These are phyloP conservation scores for Eurytoma californica DNA, from an alignment of 2,888 invertebrate species.

Conservation along the genomic window DNA sequence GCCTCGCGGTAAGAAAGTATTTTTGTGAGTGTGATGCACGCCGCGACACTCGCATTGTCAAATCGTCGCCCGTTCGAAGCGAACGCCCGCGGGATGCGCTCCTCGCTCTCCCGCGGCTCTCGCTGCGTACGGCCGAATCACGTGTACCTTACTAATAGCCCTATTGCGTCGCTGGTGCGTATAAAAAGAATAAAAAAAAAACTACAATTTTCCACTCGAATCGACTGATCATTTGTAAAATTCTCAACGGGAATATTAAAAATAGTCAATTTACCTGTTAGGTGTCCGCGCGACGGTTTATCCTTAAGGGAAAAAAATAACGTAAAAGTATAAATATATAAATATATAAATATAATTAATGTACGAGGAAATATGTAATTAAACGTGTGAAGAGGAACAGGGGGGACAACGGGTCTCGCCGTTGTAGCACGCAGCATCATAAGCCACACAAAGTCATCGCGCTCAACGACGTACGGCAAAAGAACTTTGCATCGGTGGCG, in stretches of 20 bases:
- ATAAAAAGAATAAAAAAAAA: slow-evolving; percentile 31
- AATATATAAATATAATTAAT: slow-evolving; percentile 61
- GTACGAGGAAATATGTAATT: slow-evolving; percentile 59
- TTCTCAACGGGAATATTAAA: slow-evolving; percentile 71
- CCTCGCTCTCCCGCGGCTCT: slow-evolving; percentile 18
- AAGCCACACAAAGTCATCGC: slow-evolving; percentile 30
- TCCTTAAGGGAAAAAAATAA: slow-evolving; percentile 61
- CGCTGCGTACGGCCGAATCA: slow-evolving; percentile 30
- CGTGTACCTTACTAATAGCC: slow-evolving; percentile 44
- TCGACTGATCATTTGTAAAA: slow-evolving; percentile 73
- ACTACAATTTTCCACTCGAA: slow-evolving; percentile 64
- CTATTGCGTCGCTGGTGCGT: slow-evolving; percentile 46
- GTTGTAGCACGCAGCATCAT: background rate
- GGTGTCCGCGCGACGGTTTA: slow-evolving; percentile 65
- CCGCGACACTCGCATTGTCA: slow-evolving; percentile 30
- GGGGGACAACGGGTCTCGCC: slow-evolving; percentile 14
- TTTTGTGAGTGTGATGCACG: slow-evolving; percentile 46
- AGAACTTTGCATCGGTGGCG: slow-evolving; percentile 57
- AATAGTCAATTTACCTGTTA: slow-evolving; percentile 74
- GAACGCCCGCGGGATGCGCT: background rate
- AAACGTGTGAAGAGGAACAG: slow-evolving; percentile 29
- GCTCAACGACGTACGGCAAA: slow-evolving; percentile 29
- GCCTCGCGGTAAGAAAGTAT: slow-evolving; percentile 49
- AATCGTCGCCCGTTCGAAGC: slow-evolving; percentile 17
- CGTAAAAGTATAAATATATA: slow-evolving; percentile 61